A percentile compares a stretch with the other conserved stretches of the same genome.
phyloP scores from a whole-genome alignment of 2,888 invertebrate genomes.

The Coleophora deauratella region DNA sequence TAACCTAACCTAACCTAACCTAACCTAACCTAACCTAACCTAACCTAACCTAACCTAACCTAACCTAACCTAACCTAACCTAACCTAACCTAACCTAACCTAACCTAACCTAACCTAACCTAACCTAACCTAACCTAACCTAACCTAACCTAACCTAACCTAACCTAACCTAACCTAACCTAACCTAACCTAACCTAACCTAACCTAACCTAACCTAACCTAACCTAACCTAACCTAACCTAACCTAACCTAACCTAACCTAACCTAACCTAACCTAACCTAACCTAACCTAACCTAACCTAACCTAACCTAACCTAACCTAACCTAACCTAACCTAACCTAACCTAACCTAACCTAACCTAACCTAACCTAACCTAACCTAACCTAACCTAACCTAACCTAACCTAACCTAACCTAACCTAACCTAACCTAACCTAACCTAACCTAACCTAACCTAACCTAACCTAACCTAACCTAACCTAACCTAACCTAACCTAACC shows the following conservation, averaged over 20 bases:
- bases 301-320: slow-evolving; percentile 10
- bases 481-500: slow-evolving; percentile 10
- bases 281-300: slow-evolving; percentile 14
- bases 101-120: slow-evolving; percentile 9
- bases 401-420: slow-evolving; percentile 11
- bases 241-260: slow-evolving; percentile 20
- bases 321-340: slow-evolving; percentile 10
- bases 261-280: slow-evolving; percentile 18
- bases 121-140: slow-evolving; percentile 8
- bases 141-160: slow-evolving; percentile 9
- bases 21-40: slow-evolving; percentile 9
- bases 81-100: slow-evolving; percentile 10
- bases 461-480: slow-evolving; percentile 10
- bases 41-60: slow-evolving; percentile 10
- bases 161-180: slow-evolving; percentile 12
- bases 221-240: slow-evolving; percentile 20
- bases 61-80: slow-evolving; percentile 10
- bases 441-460: slow-evolving; percentile 11
- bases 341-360: slow-evolving; percentile 12
- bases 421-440: slow-evolving; percentile 12
- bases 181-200: slow-evolving; percentile 15
- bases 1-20: slow-evolving; percentile 10
- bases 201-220: slow-evolving; percentile 14
- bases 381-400: slow-evolving; percentile 12
- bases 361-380: slow-evolving; percentile 12